Evolutionary conservation across 2,113 vertebrate species (phyloP), one percentile per base, ranked within the genome.

Genomic region (zebrafish (Danio rerio)): DNA sequence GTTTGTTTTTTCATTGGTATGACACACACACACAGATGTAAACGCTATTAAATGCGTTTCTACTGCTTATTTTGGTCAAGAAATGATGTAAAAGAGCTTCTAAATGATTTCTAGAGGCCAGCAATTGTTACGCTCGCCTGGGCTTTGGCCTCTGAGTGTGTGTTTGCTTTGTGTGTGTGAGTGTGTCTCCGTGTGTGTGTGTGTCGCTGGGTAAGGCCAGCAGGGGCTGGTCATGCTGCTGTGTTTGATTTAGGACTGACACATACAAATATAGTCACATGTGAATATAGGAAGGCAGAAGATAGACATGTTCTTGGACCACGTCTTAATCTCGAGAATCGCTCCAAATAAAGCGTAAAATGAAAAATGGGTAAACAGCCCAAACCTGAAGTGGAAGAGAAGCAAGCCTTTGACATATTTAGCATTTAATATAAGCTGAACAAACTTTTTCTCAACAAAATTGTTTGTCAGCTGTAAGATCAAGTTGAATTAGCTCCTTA

Each of bases 1-100:
- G 71, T 81, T 77, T 83, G 81, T 83, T 83, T 83, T 74, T 83
- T 77, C 81, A 77, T 77, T 77, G 74, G 72, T 77, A 63, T 83
- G 73, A 47, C 81, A 75, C 73, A 77, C 72, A 55, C 47, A 52
- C 80, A 82, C 81, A 66, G 62, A 79, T 79, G 61, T 68, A 58
- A 78, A 78, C 47, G 5, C 77, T 55, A 66, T 79, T 79, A 79
- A 66, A 79, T 79, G 47, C 21, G 43, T 61, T 50, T 79, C 77
- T 68, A 55, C 15, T 66, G 47, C 77, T 66, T 68, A 79, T 53
- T 79, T 79, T 79, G 62, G 77, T 66, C 77, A 79, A 47, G 31
- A 65, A 53, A 43, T 66, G 31, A 68, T 65, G 77, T 79, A 55
- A 18, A 66, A 53, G 49, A 55, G 15, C 53, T 79, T 53, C 77